Percentiles rank a stretch among this genome's conserved stretches.
phyloP scores from a whole-genome alignment of 2,888 invertebrate species.

The Charanyca ferruginea region DNA sequence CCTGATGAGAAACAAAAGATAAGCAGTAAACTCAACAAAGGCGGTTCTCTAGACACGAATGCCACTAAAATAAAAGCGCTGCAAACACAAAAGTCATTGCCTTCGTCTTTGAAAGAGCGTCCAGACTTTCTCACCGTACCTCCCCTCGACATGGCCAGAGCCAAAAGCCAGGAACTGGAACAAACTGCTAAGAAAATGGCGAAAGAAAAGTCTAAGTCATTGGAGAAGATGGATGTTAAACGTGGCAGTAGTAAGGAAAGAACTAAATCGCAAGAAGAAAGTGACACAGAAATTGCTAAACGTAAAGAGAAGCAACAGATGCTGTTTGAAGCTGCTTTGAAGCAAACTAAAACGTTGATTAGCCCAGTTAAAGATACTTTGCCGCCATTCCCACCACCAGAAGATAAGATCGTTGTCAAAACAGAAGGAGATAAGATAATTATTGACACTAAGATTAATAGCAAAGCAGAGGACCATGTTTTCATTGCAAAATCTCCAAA shows the following conservation, averaged over 20 bases:
- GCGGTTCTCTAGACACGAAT: conserved; percentile 88
- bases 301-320: conserved; percentile 94
- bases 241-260: conserved; percentile 92
- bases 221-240: conserved; percentile 92
- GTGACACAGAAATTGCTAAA: conserved; percentile 93
- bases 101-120: conserved; percentile 88
- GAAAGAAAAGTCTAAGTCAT: conserved; percentile 93
- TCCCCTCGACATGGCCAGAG: conserved; percentile 90
- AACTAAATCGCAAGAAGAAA: conserved; percentile 94
- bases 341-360: conserved; percentile 94
- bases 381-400: conserved; percentile 93
- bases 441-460: conserved; percentile 94
- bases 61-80: conserved; percentile 86
- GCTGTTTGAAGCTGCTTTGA: conserved; percentile 94
- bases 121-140: conserved; percentile 90
- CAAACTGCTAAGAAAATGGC: conserved; percentile 87
- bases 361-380: conserved; percentile 94
- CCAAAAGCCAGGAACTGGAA: conserved; percentile 92
- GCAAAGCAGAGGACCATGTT: conserved; percentile 94
- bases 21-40: conserved; percentile 85
- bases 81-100: conserved; percentile 90
- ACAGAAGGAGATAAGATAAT: conserved; percentile 93
- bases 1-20: conserved; percentile 86
- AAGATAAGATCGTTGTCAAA: conserved; percentile 94
- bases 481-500: conserved; percentile 94